Base-by-base conservation (phyloP, 2,113 vertebrate species). In the Daubentonia madagascariensis region DNA sequence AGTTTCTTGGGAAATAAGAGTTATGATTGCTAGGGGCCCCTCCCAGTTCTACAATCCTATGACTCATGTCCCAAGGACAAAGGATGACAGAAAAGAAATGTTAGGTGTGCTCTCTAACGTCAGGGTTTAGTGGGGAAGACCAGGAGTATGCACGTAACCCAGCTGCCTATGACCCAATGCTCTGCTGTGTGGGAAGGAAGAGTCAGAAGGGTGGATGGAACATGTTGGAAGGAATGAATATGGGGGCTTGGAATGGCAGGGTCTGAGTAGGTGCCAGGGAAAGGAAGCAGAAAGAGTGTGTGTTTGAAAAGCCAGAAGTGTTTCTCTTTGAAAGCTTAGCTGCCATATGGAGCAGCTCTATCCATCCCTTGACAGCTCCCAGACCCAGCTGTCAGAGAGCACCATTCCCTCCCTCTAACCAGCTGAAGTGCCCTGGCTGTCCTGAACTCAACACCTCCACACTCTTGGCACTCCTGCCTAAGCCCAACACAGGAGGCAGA, bases 201-300 rank as follows among this genome's bases (percentile, higher is more conserved):
- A 43, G 78, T 76, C 78, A 59, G 40, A 32, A 3, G 22, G 30
- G 6, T 67, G 30, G 52, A 20, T 30, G 52, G 80, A 35, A 95
- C 88, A 80, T 91, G 72, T 37, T 67, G 5, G 57, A 48, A 96
- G 59, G 11, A 52, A 54, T 75, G 43, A 75, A 6, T 35, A 73
- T 10, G 72, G 30, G 89, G 35, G 16, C 78, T 85, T 40, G 23
- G 79, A 79, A 48, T 13, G 40, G 87, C 32, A 91, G 61, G 8
- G 7, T 84, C 84, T 92, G 89, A 97, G 96, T 87, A 54, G 91
- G 91, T 96, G 88, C 76, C 59, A 67, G 32, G 85, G 76, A 96
- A 75, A 95, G 72, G 59, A 89, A 94, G 54, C 89, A 98, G 95
- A 94, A 95, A 91, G 63, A 50, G 25, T 6, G 0, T 32, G 12